A percentile compares a stretch with the other conserved stretches of the same genome.
These are phyloP conservation scores for Brachionus calyciflorus DNA, from an alignment of 1,140 invertebrate genomes.

Conservation along the genomic window DNA sequence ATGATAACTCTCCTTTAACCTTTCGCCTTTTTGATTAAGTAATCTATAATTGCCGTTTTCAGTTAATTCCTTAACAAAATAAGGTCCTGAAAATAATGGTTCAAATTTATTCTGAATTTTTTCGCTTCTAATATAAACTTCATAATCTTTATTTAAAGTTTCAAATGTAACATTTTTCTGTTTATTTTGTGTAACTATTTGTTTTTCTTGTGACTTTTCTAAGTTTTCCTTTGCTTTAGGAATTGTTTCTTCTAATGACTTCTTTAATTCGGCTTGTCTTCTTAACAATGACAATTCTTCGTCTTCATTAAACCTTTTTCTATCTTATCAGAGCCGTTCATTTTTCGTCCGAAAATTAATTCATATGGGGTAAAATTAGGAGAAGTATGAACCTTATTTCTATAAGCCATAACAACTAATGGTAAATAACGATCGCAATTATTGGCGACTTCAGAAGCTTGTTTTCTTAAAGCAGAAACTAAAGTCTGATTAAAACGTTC, in stretches of 20 bases:
- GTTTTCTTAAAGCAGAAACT: too few species aligned
- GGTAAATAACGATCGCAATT: too few species aligned
- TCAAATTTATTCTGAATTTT: not conserved
- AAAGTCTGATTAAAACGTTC: too few species aligned
- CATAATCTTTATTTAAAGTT: not conserved
- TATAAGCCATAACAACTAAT: not conserved
- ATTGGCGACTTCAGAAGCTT: not conserved
- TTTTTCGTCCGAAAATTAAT: too few species aligned
- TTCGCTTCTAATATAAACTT: too few species aligned
- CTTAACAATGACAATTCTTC: not conserved
- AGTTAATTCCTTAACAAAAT: not conserved
- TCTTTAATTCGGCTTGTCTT: not conserved
- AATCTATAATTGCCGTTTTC: not conserved
- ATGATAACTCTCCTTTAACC: not conserved
- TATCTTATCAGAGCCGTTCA: too few species aligned
- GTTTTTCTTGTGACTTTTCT: not conserved
- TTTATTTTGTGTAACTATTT: not conserved
- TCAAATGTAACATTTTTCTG: not conserved
- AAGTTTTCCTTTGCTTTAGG: not conserved
- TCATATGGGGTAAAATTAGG: too few species aligned
- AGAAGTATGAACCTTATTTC: not conserved
- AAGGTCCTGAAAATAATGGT: not conserved
- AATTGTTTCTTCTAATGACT: not conserved
- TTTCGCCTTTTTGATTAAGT: not conserved
- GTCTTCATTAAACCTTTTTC: slow-evolving; percentile 8